Percentiles rank a stretch among this genome's conserved stretches.
Evolutionary conservation across 2,113 vertebrate genomes (phyloP).

Genomic region (Pseudorasbora parva): DNA sequence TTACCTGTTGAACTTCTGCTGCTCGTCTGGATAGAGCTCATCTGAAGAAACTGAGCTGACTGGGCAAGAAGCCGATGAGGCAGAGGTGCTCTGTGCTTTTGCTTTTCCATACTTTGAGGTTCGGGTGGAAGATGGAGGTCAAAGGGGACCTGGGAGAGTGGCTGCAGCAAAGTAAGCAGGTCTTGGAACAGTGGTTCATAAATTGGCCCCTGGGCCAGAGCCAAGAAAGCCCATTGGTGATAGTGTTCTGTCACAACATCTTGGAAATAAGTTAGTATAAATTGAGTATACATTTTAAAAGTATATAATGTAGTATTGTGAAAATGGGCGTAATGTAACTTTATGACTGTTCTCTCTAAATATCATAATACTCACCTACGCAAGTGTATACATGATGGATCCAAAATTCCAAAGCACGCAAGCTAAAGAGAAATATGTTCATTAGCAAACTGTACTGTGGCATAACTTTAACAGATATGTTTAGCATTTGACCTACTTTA

Average conservation of each 20-base stretch:
- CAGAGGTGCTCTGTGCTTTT: constrained; percentile 1
- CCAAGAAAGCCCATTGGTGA: constrained; percentile 91
- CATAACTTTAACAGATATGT: background rate
- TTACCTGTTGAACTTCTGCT: constrained; percentile 49
- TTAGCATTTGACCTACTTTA: constrained; percentile 84
- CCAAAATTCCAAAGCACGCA: constrained; percentile 93
- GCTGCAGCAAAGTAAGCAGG: constrained; percentile 90
- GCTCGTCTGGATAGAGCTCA: background rate
- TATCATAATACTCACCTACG: constrained; percentile 77
- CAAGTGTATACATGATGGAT: constrained; percentile 90
- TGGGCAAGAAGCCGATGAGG: background rate
- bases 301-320: background rate
- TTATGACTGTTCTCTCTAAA: background rate
- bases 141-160: constrained; percentile 91
- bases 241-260: constrained; percentile 88
- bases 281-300: background rate
- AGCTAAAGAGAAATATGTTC: constrained; percentile 70
- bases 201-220: constrained; percentile 76
- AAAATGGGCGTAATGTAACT: background rate
- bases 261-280: constrained; percentile 62
- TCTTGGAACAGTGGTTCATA: constrained; percentile 89
- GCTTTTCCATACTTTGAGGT: constrained; percentile 75
- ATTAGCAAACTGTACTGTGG: background rate
- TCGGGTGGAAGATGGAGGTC: constrained; percentile 91
- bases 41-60: constrained; percentile 41